Conservation (phyloP, 2,797 vertebrate species). For the Capromys pilorides region DNA sequence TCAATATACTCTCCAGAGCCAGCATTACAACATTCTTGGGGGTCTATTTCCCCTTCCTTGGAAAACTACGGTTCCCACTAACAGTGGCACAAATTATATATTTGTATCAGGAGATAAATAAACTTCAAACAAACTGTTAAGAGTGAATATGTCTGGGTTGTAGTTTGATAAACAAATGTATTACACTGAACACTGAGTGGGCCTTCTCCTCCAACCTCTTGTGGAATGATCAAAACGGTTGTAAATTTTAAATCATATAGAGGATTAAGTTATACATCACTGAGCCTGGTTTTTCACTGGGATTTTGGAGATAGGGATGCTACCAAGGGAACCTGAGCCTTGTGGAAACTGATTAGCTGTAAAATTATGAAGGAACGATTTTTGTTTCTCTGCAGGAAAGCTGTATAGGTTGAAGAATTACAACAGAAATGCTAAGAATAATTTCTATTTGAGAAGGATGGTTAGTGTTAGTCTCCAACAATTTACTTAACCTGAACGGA, state of each 20-base stretch:
- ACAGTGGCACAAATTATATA: slow-evolving; percentile 65
- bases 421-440: not conserved
- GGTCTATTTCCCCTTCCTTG: slow-evolving; percentile 53
- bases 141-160: slow-evolving; percentile 44
- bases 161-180: slow-evolving; percentile 65
- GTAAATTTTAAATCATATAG: slow-evolving; percentile 62
- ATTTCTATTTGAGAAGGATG: not conserved
- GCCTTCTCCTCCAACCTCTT: not conserved
- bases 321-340: not conserved
- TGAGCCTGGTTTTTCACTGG: not conserved
- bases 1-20: slow-evolving; percentile 63
- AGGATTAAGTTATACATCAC: slow-evolving; percentile 23
- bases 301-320: not conserved
- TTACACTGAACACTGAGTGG: slow-evolving; percentile 44
- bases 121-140: slow-evolving; percentile 65
- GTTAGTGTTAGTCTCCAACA: not conserved
- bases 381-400: slow-evolving; percentile 28
- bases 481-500: not conserved
- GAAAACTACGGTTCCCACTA: slow-evolving; percentile 62
- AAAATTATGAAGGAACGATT: slow-evolving; percentile 41
- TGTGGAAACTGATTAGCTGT: not conserved
- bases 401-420: not conserved
- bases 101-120: slow-evolving; percentile 61
- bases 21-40: slow-evolving; percentile 65
- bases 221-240: slow-evolving; percentile 50